A percentile compares a stretch with the other conserved stretches of the same genome.
Evolutionary conservation across 2,888 invertebrate genomes (phyloP).

Genomic region (Hypercompe scribonia): DNA sequence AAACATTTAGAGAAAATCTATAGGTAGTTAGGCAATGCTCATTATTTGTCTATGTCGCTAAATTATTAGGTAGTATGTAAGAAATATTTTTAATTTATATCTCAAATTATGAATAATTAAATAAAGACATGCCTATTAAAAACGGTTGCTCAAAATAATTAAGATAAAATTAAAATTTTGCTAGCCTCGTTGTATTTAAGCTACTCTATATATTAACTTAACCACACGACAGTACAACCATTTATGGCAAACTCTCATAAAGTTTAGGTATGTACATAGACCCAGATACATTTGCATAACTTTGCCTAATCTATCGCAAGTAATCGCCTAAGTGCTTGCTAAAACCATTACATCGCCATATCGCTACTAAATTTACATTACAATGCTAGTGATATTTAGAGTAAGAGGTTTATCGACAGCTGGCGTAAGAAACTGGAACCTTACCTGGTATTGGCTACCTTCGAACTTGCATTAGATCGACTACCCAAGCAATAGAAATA

Average conservation of each 20-base stretch:
- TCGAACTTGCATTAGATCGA: neutral
- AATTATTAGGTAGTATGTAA: too few relatives aligned
- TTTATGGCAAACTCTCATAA: constrained; percentile 66
- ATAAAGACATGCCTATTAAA: too few relatives aligned
- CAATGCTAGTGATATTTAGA: neutral
- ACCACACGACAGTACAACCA: constrained; percentile 53
- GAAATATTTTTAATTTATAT: too few relatives aligned
- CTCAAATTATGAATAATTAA: too few relatives aligned
- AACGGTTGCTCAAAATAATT: too few relatives aligned
- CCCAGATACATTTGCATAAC: constrained; percentile 60
- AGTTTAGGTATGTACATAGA: constrained; percentile 45
- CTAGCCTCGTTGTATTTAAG: neutral
- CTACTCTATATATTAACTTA: neutral
- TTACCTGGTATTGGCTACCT: neutral
- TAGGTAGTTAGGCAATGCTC: too few relatives aligned
- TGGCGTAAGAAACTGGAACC: neutral
- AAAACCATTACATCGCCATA: constrained; percentile 21
- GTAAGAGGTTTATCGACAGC: neutral
- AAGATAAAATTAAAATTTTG: too few relatives aligned
- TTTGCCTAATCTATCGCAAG: constrained; percentile 50
- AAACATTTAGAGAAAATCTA: too few relatives aligned
- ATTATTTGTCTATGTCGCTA: too few relatives aligned
- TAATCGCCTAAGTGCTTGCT: constrained; percentile 41
- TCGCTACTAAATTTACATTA: constrained; percentile 13
- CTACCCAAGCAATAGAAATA: neutral